Base-by-base conservation (phyloP, 2,113 vertebrate species). In the Raphicerus campestris region DNA sequence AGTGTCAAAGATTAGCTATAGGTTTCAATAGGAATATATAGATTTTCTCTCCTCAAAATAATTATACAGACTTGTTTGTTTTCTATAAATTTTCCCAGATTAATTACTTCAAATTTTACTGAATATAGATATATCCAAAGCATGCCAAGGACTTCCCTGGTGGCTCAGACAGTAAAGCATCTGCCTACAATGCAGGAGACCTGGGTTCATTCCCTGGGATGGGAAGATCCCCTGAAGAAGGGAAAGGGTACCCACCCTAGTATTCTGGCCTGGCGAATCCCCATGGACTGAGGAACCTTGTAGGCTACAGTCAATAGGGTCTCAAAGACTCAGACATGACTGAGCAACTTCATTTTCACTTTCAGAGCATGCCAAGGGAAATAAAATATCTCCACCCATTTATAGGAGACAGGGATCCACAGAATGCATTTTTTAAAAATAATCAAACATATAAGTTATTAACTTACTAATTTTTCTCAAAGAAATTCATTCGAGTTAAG, bases 271-370 rank as follows among this genome's bases (percentile, higher is more conserved):
- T 70, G n/a, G 63, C 35, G 6, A 70, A 35, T 20, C 9, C 9
- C 9, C n/a, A 35, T 6, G 63, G 9, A 70, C 63, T 35, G 63
- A 70, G 63, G 9, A 70, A 19, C n/a, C 5, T 39, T 35, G n/a
- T 39, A 22, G 66, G 19, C 66, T 70, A 39, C 10, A 70, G 10
- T 22, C 5, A 5, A 19, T 22, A 35, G 2, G 9, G 10, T 39
- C 19, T 1, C n/a, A 70, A 22, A 70, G n/a, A 70, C 19, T 70
- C 0, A 0, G 63, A 35, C n/a, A 70, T 1, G 5, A 35, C 63
- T 39, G 10, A 70, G 66, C n/a, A 70, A 70, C 19, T 70, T 70
- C 19, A 39, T 17, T 35, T 39, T 70, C n/a, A 14, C 86, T 8
- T 53, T 30, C 6, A 61, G 45, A 82, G 30, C 22, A 45, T 82